Base-by-base conservation (phyloP, 2,113 vertebrate genomes). In the Crotophaga sulcirostris region DNA sequence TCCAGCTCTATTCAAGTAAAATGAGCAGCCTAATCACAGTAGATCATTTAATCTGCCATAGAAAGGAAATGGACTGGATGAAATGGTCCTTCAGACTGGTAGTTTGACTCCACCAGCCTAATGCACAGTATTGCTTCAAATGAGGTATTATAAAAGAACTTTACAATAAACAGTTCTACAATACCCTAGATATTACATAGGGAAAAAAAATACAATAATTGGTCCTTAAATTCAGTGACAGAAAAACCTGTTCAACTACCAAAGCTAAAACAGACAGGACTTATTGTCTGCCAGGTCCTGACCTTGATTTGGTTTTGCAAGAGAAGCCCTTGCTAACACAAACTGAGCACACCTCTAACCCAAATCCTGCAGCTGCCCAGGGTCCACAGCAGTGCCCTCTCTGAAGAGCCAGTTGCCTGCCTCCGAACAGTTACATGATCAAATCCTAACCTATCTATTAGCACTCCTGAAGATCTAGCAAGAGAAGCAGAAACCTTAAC, bases 191-290 rank as follows among this genome's bases (percentile, higher is more conserved):
- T 56, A 78, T 55, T 56, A 78, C 29, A 47, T 9, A 14, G 33
- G 14, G 11, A 16, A 13, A 17, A 42, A 38, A 34, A 24, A 60
- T 49, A 55, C 36, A 82, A 60, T 56, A 55, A 76, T 25, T 64
- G 31, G 49, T 81, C 67, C 49, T 75, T 82, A 69, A 19, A 42
- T 45, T 72, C 81, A 76, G 31, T 19, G 28, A 76, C 89, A 91
- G 87, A 94, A 94, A 96, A 97, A 95, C 93, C 84, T 91, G 87
- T 89, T 91, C 78, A 91, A 44, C 89, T 81, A 78, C 94, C 86
- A 93, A 93, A 86, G 91, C 94, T 93, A 93, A 93, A 95, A 59
- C 33, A 84, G 86, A 63, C 76, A 66, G 67, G 64, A 81, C 20
- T 83, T 59, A 64, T 1, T 91, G 79, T 45, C 82, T 83, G 59